Evolutionary conservation across 92 coral and sea anemone genomes (phyloP), one percentile per base, ranked within the genome.

Genomic region (Muricea muricata): DNA sequence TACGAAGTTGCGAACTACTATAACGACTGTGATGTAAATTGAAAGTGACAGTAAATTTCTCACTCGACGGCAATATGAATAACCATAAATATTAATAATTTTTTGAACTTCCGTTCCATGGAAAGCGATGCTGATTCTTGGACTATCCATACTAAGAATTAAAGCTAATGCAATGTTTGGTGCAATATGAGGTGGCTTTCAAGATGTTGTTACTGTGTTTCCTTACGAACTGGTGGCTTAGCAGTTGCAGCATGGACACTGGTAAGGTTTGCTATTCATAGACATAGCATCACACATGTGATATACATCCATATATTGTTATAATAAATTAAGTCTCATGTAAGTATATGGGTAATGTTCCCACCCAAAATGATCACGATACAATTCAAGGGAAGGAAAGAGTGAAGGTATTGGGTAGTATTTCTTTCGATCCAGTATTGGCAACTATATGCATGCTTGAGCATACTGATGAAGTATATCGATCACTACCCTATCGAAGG

Each of bases 121-220:
- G 37, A 63, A 63, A 28, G 37, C 70, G 37, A 57, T 57, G 65
- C 25, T 21, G 29, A 32, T 63, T 63, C 70, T 63, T 28, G 30
- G 70, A 63, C 39, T 1, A 63, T 1, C 18, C 12, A 26, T 26
- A 63, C 37, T 20, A 17, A 28, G 70, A 13, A 63, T 28, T n/a
- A 63, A 28, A 18, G n/a, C n/a, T n/a, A n/a, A 28, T 57, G 25
- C 65, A 63, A 26, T 18, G 20, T 18, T 52, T 6, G 39, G 30
- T 28, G 34, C 42, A 50, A n/a, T 66, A 75, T 75, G 80, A 75
- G 80, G 80, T 75, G 80, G 80, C 45, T 50, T 8, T 47, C 65
- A 35, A 47, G 52, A 75, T 75, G 65, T 52, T 75, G 80, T 40
- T 47, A 45, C 26, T 75, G 80, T 31, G 10, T 75, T 75, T 75